These are phyloP conservation scores for Scaptomyza montana DNA, from an alignment of 1,140 invertebrate species.

Conservation along the genomic window DNA sequence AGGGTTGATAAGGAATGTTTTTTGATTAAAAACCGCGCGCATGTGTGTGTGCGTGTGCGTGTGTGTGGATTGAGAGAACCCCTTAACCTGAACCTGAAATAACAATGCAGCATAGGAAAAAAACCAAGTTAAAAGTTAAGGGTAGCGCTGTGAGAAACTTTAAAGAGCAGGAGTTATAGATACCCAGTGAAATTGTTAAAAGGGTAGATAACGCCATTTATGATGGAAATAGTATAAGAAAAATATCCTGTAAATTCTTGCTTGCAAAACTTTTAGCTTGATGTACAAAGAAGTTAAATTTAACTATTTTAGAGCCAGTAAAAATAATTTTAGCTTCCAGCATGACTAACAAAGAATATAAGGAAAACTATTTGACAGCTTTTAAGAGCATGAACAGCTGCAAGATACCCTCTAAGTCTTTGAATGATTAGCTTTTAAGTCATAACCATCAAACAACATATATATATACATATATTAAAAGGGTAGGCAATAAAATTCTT, in stretches of 20 bases:
- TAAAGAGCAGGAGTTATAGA: background rate
- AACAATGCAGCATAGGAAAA: slow-evolving; percentile 13
- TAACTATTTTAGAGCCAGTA: too few species aligned
- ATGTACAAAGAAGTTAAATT: too few species aligned
- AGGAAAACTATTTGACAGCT: too few species aligned
- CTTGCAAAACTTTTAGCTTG: too few species aligned
- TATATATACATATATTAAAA: too few species aligned
- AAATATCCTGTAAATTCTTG: background rate
- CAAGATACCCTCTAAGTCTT: too few species aligned
- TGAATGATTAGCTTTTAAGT: too few species aligned
- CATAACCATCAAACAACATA: too few species aligned
- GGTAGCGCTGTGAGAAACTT: background rate
- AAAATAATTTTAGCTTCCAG: too few species aligned
- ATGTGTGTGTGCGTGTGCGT: background rate
- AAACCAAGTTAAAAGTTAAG: slow-evolving; percentile 15
- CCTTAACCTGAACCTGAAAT: slow-evolving; percentile 22
- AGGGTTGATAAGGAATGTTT: slow-evolving; percentile 68
- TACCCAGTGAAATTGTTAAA: background rate
- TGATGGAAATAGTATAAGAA: background rate
- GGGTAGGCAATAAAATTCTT: too few species aligned
- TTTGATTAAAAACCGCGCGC: slow-evolving; percentile 58
- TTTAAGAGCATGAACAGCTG: too few species aligned
- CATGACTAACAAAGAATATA: too few species aligned
- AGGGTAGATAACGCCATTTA: slow-evolving; percentile 13
- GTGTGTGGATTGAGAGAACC: background rate